Evolutionary conservation across 2,797 vertebrate species (phyloP).

Genomic region (Rhabdophis nuchalis): DNA sequence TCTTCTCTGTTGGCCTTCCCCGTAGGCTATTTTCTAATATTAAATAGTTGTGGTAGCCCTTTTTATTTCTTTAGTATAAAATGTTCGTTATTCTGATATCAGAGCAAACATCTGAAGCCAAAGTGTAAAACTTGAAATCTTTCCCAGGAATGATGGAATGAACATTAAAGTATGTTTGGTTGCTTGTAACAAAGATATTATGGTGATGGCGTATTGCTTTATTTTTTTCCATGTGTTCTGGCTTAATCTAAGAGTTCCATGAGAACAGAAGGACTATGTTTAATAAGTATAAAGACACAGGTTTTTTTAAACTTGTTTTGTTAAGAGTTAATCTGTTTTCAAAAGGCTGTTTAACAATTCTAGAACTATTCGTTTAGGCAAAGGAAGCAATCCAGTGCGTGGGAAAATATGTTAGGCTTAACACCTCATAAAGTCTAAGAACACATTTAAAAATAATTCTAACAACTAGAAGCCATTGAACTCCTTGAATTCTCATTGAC

Average conservation of each 20-base stretch:
- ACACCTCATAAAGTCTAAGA: background rate
- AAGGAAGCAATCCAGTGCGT: background rate
- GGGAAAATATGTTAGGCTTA: background rate
- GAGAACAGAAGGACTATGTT: background rate
- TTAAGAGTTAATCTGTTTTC: background rate
- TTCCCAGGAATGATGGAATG: background rate
- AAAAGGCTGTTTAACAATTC: background rate
- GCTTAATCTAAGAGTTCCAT: background rate
- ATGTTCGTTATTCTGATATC: background rate
- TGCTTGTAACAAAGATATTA: background rate
- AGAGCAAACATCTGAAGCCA: background rate
- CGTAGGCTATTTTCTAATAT: background rate
- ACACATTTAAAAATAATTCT: background rate
- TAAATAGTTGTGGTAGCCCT: background rate
- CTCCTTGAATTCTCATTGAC: background rate
- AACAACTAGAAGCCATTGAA: background rate
- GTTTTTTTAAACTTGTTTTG: background rate
- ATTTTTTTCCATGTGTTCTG: background rate
- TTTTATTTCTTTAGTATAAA: background rate
- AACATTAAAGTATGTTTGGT: background rate
- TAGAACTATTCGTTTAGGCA: background rate
- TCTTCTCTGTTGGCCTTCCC: background rate
- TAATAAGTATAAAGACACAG: background rate
- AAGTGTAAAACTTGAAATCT: background rate
- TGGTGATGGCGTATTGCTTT: background rate